These are phyloP conservation scores for Labeo catla DNA, from an alignment of 2,113 vertebrate genomes.

Conservation along the genomic window DNA sequence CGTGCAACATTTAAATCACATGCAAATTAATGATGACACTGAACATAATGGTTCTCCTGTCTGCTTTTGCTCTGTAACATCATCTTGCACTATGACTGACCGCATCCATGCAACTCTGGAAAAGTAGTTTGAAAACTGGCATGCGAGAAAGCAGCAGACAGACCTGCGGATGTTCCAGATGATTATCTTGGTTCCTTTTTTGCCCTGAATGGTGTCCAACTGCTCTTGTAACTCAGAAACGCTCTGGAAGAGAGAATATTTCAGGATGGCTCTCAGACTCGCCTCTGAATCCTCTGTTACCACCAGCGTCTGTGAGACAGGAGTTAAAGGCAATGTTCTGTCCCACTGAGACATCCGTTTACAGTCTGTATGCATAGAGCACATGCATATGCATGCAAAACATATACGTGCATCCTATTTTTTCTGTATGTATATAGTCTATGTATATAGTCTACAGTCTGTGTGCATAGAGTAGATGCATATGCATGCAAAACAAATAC, in stretches of 20 bases:
- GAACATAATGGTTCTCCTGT: background rate
- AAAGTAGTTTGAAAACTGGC: background rate
- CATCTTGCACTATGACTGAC: background rate
- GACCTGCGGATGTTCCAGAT: constrained; percentile 86
- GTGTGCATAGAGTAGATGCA: no score
- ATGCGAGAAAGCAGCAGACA: background rate
- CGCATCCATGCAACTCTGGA: background rate
- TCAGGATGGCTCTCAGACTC: constrained; percentile 81
- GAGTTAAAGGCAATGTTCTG: constrained; percentile 69
- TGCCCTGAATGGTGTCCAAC: constrained; percentile 78
- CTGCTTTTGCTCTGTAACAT: background rate
- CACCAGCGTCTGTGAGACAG: constrained; percentile 76
- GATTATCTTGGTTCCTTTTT: constrained; percentile 83
- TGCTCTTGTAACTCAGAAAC: constrained; percentile 78
- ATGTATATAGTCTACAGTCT: no score
- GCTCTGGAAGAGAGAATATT: constrained; percentile 78
- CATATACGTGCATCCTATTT: background rate
- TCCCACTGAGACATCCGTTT: background rate
- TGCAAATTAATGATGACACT: background rate
- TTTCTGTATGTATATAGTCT: no score
- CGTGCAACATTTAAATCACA: background rate
- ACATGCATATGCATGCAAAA: background rate
- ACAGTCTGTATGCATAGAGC: background rate
- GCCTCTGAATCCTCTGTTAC: constrained; percentile 82
- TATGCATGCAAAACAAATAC: no score